Percentiles rank a stretch among this genome's conserved stretches.
phyloP scores from a whole-genome alignment of 2,888 invertebrate genomes.

The Cryptophagus acutangulus region DNA sequence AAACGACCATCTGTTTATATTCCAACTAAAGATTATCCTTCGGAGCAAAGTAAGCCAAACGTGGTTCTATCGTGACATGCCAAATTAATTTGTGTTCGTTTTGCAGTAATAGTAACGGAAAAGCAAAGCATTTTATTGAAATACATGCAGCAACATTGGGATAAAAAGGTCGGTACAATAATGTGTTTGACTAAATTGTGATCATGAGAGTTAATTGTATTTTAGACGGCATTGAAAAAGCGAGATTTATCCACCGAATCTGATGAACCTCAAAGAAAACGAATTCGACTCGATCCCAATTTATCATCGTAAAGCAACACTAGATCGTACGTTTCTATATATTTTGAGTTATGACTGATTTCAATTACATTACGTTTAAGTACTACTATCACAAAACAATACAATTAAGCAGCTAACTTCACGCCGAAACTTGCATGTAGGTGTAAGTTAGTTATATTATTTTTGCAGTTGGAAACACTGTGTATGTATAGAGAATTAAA shows the following conservation, averaged over 20 bases:
- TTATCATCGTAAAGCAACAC: too few species aligned
- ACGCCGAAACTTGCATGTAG: too few species aligned
- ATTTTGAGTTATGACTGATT: not conserved
- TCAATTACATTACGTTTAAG: too few species aligned
- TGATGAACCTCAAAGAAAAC: constrained; percentile 43
- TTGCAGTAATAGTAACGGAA: constrained; percentile 90
- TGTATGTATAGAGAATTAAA: too few species aligned
- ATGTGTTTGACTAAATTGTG: too few species aligned
- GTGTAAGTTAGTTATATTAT: too few species aligned
- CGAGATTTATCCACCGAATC: constrained; percentile 39
- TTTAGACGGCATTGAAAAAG: constrained; percentile 35
- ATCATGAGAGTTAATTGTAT: too few species aligned
- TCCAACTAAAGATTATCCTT: constrained; percentile 87
- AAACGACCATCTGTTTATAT: constrained; percentile 88
- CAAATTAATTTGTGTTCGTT: constrained; percentile 15
- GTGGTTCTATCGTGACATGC: not conserved
- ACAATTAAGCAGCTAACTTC: too few species aligned
- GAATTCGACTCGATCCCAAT: constrained; percentile 37
- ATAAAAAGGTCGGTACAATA: constrained; percentile 72
- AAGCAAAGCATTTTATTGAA: constrained; percentile 90
- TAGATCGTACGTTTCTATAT: constrained; percentile 1
- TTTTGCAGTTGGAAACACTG: too few species aligned
- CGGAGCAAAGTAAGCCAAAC: constrained; percentile 75
- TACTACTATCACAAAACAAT: too few species aligned
- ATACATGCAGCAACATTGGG: constrained; percentile 94